Evolutionary conservation across 2,797 vertebrate species (phyloP).

Genomic region (Nyctibius grandis): DNA sequence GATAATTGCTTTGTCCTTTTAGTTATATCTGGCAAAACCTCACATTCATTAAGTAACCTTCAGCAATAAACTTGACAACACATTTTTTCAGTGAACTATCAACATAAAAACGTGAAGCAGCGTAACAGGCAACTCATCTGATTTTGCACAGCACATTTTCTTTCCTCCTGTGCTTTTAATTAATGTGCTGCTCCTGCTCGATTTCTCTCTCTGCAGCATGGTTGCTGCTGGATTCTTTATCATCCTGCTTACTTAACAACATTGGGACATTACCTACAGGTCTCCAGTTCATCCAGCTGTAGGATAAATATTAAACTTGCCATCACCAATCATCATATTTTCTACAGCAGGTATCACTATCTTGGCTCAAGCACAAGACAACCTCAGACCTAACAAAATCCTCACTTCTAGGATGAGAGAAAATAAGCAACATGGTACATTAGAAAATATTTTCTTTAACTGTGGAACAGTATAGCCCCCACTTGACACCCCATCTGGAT

Average conservation of each 20-base stretch:
- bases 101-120: neutral
- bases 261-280: neutral
- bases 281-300: neutral
- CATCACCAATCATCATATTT: constrained; percentile 16
- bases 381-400: neutral
- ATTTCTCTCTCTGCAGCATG: neutral
- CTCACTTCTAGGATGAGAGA: neutral
- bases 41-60: neutral
- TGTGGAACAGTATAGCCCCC: neutral
- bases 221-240: neutral
- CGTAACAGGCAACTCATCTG: neutral
- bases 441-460: neutral
- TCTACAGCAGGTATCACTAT: neutral
- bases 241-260: neutral
- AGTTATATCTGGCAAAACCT: neutral
- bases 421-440: neutral
- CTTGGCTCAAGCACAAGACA: constrained; percentile 1
- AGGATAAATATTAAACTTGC: neutral
- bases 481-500: neutral
- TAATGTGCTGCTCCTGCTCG: neutral
- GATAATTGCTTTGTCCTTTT: neutral
- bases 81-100: neutral
- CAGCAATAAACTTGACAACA: neutral
- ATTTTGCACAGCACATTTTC: neutral
- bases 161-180: neutral